A percentile compares a stretch with the other conserved stretches of the same genome.
These are phyloP conservation scores for Eutrigla gurnardus DNA, from an alignment of 2,797 vertebrate genomes.

Conservation along the genomic window DNA sequence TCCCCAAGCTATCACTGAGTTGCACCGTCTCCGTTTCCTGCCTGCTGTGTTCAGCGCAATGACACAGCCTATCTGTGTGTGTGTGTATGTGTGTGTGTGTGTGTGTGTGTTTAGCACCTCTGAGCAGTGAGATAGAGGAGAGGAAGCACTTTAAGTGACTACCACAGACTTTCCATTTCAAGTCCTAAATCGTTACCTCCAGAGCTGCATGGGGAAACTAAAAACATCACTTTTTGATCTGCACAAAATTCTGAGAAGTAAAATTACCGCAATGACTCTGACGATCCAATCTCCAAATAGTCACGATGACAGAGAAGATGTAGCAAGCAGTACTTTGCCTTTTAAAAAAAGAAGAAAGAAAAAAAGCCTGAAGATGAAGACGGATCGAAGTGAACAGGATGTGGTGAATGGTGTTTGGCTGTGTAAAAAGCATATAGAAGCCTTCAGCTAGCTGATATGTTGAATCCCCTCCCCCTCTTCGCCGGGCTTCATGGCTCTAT, in stretches of 20 bases:
- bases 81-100: neutral
- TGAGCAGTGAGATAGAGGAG: neutral
- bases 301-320: conserved; percentile 33
- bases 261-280: conserved; percentile 10
- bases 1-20: conserved; percentile 9
- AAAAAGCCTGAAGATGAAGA: conserved; percentile 15
- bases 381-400: neutral
- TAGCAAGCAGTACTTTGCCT: rapidly evolving
- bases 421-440: conserved; percentile 5
- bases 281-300: neutral
- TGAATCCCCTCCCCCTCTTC: neutral
- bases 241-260: neutral
- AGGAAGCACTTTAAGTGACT: conserved; percentile 4
- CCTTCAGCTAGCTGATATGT: neutral
- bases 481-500: conserved; percentile 23
- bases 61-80: neutral
- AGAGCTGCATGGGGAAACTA: neutral
- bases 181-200: neutral
- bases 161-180: neutral
- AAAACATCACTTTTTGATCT: neutral
- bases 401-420: conserved; percentile 2
- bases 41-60: neutral
- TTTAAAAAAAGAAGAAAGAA: neutral
- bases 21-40: conserved; percentile 35
- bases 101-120: neutral